A percentile compares a stretch with the other conserved stretches of the same genome.
Evolutionary conservation across 2,113 vertebrate species (phyloP).

Genomic region (Stercorarius parasiticus): DNA sequence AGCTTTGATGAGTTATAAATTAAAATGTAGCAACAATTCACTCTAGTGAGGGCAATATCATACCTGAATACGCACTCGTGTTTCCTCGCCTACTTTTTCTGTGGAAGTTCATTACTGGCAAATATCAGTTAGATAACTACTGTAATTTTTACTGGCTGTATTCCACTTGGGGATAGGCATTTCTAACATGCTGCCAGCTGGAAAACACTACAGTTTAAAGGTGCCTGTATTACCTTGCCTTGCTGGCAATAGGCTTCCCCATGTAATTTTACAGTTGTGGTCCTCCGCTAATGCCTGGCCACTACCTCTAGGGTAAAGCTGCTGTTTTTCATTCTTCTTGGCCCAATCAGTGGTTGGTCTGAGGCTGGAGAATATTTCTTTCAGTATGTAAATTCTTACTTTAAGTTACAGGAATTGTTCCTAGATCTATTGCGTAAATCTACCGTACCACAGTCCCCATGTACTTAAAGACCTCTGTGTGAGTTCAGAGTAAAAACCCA

Average conservation of each 20-base stretch:
- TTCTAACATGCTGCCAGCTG: not conserved
- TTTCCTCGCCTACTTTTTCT: not conserved
- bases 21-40: not conserved
- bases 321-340: not conserved
- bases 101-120: not conserved
- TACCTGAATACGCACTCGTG: not conserved
- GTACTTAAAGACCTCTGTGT: not conserved
- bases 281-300: not conserved
- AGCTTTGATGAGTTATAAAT: not conserved
- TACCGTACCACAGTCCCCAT: no score
- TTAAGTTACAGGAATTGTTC: not conserved
- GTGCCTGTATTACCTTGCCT: not conserved
- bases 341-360: not conserved
- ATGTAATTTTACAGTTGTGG: not conserved
- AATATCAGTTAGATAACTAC: not conserved
- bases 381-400: not conserved
- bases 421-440: not conserved
- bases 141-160: not conserved
- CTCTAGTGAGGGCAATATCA: not conserved
- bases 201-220: not conserved
- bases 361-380: not conserved
- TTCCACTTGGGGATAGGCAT: not conserved
- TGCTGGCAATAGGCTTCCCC: not conserved
- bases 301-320: not conserved
- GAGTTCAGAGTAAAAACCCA: not conserved